Conservation (phyloP, 1,140 invertebrate species). For the Brachystomella parvula region DNA sequence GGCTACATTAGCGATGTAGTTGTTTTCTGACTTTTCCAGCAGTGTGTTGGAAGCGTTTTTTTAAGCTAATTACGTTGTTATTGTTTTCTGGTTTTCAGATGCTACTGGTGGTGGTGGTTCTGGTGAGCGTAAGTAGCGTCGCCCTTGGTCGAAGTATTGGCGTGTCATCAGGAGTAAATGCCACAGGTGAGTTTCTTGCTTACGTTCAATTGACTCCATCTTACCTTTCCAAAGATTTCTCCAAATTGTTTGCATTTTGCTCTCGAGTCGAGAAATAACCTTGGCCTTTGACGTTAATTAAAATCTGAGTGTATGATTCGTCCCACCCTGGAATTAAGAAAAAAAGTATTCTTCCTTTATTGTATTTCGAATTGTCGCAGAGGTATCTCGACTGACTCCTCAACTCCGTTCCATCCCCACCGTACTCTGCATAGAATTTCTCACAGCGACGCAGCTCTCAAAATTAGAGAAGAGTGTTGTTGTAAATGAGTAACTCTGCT, state of each 20-base stretch:
- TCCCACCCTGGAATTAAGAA: constrained; percentile 37
- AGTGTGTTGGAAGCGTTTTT: no score
- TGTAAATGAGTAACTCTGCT: constrained; percentile 68
- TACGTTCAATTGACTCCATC: no score
- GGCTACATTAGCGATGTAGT: no score
- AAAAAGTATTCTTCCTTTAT: neutral
- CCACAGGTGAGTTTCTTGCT: no score
- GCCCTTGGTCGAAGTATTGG: no score
- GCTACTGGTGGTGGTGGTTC: no score
- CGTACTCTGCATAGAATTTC: constrained; percentile 70
- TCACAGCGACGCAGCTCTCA: constrained; percentile 84
- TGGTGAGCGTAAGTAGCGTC: no score
- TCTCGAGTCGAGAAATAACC: constrained; percentile 42
- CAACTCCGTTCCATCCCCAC: constrained; percentile 76
- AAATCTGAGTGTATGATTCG: constrained; percentile 39
- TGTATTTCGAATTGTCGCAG: constrained; percentile 57
- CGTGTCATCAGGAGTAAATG: no score
- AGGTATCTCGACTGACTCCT: constrained; percentile 76
- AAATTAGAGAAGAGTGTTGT: constrained; percentile 82
- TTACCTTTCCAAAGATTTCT: constrained; percentile 31
- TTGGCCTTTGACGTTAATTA: constrained; percentile 42
- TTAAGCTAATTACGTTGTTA: no score
- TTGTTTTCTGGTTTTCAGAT: no score
- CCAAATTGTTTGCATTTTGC: constrained; percentile 40
- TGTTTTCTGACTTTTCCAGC: no score